A percentile compares a stretch with the other conserved stretches of the same genome.
Evolutionary conservation across 2,888 invertebrate genomes (phyloP).

Genomic region (Spilosoma lubricipeda): DNA sequence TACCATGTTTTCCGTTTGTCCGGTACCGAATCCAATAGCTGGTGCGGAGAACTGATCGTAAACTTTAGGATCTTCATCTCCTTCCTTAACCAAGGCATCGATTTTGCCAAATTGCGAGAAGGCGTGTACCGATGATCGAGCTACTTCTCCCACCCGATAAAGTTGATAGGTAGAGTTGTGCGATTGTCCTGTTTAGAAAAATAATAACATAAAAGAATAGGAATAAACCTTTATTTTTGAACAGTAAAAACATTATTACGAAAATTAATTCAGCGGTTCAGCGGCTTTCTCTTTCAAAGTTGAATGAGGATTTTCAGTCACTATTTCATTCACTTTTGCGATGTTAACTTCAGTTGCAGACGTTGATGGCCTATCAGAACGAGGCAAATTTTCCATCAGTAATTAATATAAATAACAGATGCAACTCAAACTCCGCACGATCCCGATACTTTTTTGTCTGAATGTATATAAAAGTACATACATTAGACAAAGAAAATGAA

Average conservation of each 20-base stretch:
- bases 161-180: conserved; percentile 93
- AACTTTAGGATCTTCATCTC: conserved; percentile 88
- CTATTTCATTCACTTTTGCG: too few species aligned
- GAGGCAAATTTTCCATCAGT: too few species aligned
- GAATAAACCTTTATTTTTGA: neutral
- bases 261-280: too few species aligned
- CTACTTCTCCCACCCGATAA: conserved; percentile 91
- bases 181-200: conserved; percentile 90
- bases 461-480: too few species aligned
- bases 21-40: conserved; percentile 89
- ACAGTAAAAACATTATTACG: neutral
- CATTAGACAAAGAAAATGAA: too few species aligned
- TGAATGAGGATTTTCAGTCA: too few species aligned
- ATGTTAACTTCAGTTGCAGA: too few species aligned
- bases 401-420: too few species aligned
- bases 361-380: too few species aligned
- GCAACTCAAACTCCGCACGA: too few species aligned
- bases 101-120: conserved; percentile 95
- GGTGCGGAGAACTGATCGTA: conserved; percentile 94
- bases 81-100: conserved; percentile 90
- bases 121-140: conserved; percentile 90
- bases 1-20: conserved; percentile 92
- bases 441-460: too few species aligned
- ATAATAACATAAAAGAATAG: neutral
- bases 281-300: too few species aligned